Conservation (phyloP, 2,113 vertebrate genomes). For the Neogale vison region DNA sequence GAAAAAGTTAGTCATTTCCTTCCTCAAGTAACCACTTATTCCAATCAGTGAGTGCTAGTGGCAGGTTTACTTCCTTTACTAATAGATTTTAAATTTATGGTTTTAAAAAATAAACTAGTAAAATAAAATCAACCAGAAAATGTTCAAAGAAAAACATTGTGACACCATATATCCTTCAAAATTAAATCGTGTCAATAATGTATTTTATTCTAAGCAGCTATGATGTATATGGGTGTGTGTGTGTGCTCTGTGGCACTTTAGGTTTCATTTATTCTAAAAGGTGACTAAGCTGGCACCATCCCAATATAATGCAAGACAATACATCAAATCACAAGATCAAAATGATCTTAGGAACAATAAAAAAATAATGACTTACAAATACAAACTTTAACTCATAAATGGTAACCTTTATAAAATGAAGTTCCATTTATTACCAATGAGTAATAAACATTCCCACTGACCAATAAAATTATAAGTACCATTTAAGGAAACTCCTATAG, state of each 20-base stretch:
- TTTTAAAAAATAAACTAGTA: not conserved
- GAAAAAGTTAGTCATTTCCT: not conserved
- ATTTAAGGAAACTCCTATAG: not conserved
- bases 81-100: not conserved
- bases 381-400: not conserved
- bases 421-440: not conserved
- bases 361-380: not conserved
- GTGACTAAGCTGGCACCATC: not conserved
- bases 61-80: not conserved
- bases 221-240: not conserved
- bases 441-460: not conserved
- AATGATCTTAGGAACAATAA: not conserved
- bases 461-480: not conserved
- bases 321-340: not conserved
- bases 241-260: not conserved
- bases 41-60: not conserved
- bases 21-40: not conserved
- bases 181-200: not conserved
- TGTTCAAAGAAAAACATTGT: not conserved
- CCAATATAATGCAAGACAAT: not conserved
- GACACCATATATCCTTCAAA: not conserved
- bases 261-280: not conserved
- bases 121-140: not conserved
- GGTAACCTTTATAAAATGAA: not conserved
- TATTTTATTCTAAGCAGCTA: not conserved